phyloP scores from a whole-genome alignment of 2,888 invertebrate species.

The Acleris literana region DNA sequence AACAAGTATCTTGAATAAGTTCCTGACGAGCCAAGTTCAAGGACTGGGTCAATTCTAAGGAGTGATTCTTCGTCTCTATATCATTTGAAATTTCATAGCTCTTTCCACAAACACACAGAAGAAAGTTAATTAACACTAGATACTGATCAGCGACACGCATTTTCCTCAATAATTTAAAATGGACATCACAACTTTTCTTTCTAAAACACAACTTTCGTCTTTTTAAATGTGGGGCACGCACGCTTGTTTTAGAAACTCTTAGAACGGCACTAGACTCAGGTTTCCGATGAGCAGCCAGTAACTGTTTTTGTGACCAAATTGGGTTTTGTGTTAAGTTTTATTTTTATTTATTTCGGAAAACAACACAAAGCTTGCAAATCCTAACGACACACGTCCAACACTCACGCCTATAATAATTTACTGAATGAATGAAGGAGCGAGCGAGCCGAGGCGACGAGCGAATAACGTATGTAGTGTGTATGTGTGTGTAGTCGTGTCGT shows the following conservation, averaged over 20 bases:
- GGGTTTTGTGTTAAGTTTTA: slow-evolving; percentile 28
- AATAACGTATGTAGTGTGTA: neutral
- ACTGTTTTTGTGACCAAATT: slow-evolving; percentile 41
- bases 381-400: slow-evolving; percentile 8
- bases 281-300: slow-evolving; percentile 1
- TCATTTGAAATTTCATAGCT: slow-evolving; percentile 57
- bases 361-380: neutral
- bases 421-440: slow-evolving; percentile 21
- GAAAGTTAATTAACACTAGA: slow-evolving; percentile 37
- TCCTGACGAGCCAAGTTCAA: slow-evolving; percentile 86
- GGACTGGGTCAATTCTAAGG: slow-evolving; percentile 85
- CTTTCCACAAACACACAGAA: slow-evolving; percentile 61
- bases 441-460: too few species aligned
- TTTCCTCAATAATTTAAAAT: slow-evolving; percentile 36
- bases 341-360: slow-evolving; percentile 25
- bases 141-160: slow-evolving; percentile 32
- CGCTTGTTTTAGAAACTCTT: slow-evolving; percentile 15
- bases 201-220: slow-evolving; percentile 48
- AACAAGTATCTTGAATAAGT: slow-evolving; percentile 84
- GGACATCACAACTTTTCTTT: slow-evolving; percentile 62
- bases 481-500: neutral
- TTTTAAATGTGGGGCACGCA: slow-evolving; percentile 67
- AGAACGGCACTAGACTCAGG: slow-evolving; percentile 18
- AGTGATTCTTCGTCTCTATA: slow-evolving; percentile 60
- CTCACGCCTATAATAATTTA: slow-evolving; percentile 34